phyloP scores from a whole-genome alignment of 2,113 vertebrate species.

The Marmota monax region DNA sequence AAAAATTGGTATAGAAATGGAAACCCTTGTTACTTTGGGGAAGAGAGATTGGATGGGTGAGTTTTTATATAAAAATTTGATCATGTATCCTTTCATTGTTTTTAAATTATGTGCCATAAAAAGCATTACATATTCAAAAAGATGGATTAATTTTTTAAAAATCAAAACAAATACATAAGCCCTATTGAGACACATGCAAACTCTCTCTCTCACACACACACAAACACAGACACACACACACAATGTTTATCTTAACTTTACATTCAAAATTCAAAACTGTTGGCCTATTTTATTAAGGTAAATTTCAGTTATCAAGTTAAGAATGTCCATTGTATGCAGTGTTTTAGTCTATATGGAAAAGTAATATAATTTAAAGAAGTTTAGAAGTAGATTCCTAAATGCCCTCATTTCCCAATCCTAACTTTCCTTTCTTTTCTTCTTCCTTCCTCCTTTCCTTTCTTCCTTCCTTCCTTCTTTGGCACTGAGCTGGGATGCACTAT shows the following conservation, averaged over 20 bases:
- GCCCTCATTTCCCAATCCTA: not conserved
- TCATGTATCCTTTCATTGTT: not conserved
- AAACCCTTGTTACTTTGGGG: not conserved
- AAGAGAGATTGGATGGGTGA: not conserved
- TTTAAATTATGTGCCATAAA: not conserved
- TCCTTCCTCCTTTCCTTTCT: no score
- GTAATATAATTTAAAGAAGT: not conserved
- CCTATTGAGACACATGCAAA: not conserved
- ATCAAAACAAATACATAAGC: not conserved
- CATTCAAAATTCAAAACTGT: slow-evolving; percentile 18
- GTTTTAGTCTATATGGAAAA: not conserved
- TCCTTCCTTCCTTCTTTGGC: not conserved
- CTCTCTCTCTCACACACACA: no score
- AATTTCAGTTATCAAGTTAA: slow-evolving; percentile 52
- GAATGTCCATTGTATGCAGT: not conserved
- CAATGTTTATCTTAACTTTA: not conserved
- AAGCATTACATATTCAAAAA: not conserved
- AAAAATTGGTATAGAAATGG: not conserved
- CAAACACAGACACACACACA: not conserved
- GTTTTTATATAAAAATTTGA: not conserved
- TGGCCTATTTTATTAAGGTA: not conserved
- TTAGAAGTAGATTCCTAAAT: slow-evolving; percentile 6
- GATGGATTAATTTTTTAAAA: not conserved
- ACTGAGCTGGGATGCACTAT: not conserved
- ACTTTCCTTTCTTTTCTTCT: not conserved